Percentiles rank a stretch among this genome's conserved stretches.
These are phyloP conservation scores for Liparis tanakae DNA, from an alignment of 2,797 vertebrate genomes.

Conservation along the genomic window DNA sequence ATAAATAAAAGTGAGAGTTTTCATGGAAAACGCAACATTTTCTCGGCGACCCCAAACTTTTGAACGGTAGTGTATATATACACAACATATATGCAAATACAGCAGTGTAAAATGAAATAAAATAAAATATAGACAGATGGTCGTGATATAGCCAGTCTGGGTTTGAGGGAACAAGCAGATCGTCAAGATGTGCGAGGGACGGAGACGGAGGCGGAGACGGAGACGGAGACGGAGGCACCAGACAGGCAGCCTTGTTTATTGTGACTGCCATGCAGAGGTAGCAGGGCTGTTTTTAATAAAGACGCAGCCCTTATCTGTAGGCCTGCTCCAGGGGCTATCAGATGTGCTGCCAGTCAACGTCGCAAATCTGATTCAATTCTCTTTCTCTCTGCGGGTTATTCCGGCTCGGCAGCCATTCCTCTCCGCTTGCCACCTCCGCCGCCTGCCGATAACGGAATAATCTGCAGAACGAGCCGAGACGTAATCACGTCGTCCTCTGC, in stretches of 20 bases:
- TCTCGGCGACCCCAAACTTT: too few species aligned
- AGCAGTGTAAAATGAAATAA: too few species aligned
- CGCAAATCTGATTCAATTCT: slow-evolving; percentile 73
- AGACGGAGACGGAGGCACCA: slow-evolving; percentile 48
- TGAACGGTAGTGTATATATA: too few species aligned
- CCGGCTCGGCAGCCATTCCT: slow-evolving; percentile 64
- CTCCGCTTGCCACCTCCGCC: slow-evolving; percentile 65
- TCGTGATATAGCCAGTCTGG: slow-evolving; percentile 32
- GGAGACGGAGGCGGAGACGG: slow-evolving; percentile 43
- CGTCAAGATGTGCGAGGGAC: slow-evolving; percentile 34
- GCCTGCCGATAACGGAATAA: slow-evolving; percentile 78
- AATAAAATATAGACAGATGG: too few species aligned
- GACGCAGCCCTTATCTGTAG: slow-evolving; percentile 76
- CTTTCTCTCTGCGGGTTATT: slow-evolving; percentile 71
- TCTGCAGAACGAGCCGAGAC: slow-evolving; percentile 74
- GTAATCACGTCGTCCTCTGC: slow-evolving; percentile 77
- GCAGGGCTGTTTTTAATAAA: slow-evolving; percentile 80
- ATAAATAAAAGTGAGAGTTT: too few species aligned
- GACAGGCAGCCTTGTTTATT: slow-evolving; percentile 73
- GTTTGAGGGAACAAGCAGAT: slow-evolving; percentile 33
- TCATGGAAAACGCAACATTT: too few species aligned
- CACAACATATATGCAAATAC: too few species aligned
- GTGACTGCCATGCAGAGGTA: slow-evolving; percentile 70
- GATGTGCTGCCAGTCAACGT: slow-evolving; percentile 81
- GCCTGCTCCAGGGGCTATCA: slow-evolving; percentile 79